These are phyloP conservation scores for Phalloptychus januarius DNA, from an alignment of 2,797 vertebrate species.

Conservation along the genomic window DNA sequence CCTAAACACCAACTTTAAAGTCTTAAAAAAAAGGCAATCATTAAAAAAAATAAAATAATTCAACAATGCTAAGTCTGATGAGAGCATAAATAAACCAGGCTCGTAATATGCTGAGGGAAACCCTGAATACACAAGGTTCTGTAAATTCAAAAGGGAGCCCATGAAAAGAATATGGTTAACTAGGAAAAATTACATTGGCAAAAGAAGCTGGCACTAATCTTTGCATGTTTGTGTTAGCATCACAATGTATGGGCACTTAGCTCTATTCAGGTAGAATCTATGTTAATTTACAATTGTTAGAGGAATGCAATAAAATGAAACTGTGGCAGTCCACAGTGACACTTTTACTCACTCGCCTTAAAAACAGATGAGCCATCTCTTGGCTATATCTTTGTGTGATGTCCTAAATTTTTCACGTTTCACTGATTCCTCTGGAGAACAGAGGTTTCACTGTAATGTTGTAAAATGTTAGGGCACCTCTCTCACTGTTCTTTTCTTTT, in stretches of 20 bases:
- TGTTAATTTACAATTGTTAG: conserved; percentile 63
- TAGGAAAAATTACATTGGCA: neutral
- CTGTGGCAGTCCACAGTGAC: conserved; percentile 45
- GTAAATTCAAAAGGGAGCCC: neutral
- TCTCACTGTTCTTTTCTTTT: conserved; percentile 23
- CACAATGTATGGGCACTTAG: neutral
- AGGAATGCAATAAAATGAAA: conserved; percentile 61
- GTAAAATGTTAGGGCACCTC: conserved; percentile 63
- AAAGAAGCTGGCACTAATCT: neutral
- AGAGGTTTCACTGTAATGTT: conserved; percentile 40
- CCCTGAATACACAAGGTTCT: neutral
- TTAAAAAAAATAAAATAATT: too few relatives aligned
- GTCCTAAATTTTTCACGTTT: conserved; percentile 51
- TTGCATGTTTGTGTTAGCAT: conserved; percentile 8
- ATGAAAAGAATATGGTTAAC: neutral
- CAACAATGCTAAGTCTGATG: too few relatives aligned
- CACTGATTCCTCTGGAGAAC: conserved; percentile 42
- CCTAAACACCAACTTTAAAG: too few relatives aligned
- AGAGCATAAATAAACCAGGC: too few relatives aligned
- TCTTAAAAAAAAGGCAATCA: too few relatives aligned
- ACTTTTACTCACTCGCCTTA: neutral
- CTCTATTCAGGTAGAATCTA: conserved; percentile 47
- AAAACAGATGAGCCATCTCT: conserved; percentile 37
- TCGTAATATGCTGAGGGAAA: too few relatives aligned
- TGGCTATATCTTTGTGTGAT: conserved; percentile 40